A percentile compares a stretch with the other conserved stretches of the same genome.
Conservation (phyloP, 2,113 vertebrate genomes). For the Oenanthe oenanthe region DNA sequence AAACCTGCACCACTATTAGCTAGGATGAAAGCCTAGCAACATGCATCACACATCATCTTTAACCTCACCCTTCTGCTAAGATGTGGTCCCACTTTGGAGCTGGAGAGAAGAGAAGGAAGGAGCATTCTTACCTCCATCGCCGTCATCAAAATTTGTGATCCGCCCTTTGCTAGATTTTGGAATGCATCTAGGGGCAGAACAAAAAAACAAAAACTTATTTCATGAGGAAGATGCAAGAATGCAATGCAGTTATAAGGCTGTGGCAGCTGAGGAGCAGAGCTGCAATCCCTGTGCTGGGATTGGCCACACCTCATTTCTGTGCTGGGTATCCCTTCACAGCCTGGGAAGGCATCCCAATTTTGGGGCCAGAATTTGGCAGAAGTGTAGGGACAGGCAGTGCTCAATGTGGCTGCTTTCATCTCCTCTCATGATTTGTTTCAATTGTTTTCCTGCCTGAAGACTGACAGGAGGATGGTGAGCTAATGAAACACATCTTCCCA, state of each 20-base stretch:
- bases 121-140: slow-evolving; percentile 63
- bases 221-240: background rate
- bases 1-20: background rate
- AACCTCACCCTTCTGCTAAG: background rate
- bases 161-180: slow-evolving; percentile 59
- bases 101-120: background rate
- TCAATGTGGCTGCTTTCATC: background rate
- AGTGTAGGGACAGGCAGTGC: background rate
- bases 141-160: slow-evolving; percentile 40
- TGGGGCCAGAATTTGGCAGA: background rate
- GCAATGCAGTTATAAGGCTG: background rate
- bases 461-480: background rate
- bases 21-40: background rate
- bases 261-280: background rate
- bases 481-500: slow-evolving; percentile 38
- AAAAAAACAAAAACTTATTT: background rate
- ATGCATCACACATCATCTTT: background rate
- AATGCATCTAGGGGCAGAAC: slow-evolving; percentile 64
- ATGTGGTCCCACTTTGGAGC: background rate
- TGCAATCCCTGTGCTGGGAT: background rate
- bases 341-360: background rate
- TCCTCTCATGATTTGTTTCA: background rate
- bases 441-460: background rate
- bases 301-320: background rate
- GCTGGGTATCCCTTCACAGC: background rate